Conservation (phyloP, 2,797 vertebrate species). For the Oophaga sylvatica region DNA sequence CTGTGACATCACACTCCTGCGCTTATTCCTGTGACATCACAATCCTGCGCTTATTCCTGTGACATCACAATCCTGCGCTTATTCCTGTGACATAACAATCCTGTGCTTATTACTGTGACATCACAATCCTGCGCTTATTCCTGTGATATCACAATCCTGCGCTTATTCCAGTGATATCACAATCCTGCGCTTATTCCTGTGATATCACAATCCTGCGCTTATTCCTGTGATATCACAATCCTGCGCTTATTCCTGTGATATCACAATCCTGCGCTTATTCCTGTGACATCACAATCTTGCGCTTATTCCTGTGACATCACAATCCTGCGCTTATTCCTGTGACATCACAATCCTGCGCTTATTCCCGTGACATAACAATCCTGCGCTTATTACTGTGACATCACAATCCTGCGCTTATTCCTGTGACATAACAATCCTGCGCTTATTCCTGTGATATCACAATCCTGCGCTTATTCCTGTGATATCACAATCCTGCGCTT, state of each 20-base stretch:
- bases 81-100: background rate
- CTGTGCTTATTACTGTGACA: background rate
- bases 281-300: background rate
- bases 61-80: background rate
- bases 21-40: background rate
- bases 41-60: no score
- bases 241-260: no score
- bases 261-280: background rate
- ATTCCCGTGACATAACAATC: background rate
- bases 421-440: background rate
- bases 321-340: no score
- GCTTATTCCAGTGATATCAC: no score
- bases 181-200: background rate
- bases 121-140: no score
- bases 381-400: no score
- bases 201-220: background rate
- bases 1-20: background rate
- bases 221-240: background rate
- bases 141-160: background rate
- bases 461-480: no score
- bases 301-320: background rate
- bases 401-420: no score
- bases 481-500: background rate
- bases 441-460: background rate
- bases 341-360: background rate